Evolutionary conservation across 2,113 vertebrate species (phyloP), one percentile per base, ranked within the genome.

Genomic region (Mystacornis crossleyi): DNA sequence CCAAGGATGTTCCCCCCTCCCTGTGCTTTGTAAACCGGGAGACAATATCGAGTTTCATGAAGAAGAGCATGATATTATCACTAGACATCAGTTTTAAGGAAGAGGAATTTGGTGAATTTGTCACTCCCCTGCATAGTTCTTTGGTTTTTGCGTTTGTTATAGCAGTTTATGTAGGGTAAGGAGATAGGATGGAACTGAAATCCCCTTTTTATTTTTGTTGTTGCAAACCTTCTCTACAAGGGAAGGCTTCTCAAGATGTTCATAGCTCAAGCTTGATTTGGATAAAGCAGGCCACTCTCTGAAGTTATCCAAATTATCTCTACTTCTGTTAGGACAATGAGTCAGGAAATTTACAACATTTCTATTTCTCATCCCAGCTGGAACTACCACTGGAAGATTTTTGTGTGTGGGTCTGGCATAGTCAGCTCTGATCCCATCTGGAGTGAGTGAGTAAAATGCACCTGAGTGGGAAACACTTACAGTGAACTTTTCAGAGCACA

Each of bases 31-130:
- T 90, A 81, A 90, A 86, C 55, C 40, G 25, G 72, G 60, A 57
- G 57, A 89, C 34, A 83, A 86, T 94, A 95, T 93, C 8, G 0
- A 51, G 55, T 96, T 94, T 93, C 95, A 42, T 34, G 53, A 80
- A 75, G 75, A 93, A 55, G 55, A 75, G 51, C n/a, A 5, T 23
- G 75, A 81, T 95, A 75, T 54, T 83, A 81, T 95, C 88, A 81
- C 72, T 13, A 64, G 51, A 61, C 36, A 84, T 62, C 70, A 78
- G 75, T 89, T 95, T 83, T 79, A 89, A 78, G 23, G 10, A 53
- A 92, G 79, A 90, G 86, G 88, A 95, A 86, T 88, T 88, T 74
- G 69, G 31, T 86, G 67, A 90, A 95, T 89, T 96, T 95, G 75
- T 90, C 69, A 90, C 92, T 90, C 85, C 51, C 18, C 64, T 70